phyloP scores from a whole-genome alignment of 2,797 vertebrate species.

The Diplodus sargus region DNA sequence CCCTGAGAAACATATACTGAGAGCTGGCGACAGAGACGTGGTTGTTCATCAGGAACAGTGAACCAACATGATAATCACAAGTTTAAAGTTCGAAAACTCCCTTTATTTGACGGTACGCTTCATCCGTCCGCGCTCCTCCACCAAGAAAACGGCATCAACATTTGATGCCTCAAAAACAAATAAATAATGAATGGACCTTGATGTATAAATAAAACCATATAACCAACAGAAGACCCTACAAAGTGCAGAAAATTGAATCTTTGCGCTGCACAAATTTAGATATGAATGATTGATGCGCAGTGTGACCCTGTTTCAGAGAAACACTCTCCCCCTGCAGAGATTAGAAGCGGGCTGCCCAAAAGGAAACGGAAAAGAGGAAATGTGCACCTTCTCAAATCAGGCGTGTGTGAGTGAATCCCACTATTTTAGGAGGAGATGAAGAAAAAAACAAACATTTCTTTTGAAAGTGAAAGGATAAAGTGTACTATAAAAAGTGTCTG shows the following conservation, averaged over 20 bases:
- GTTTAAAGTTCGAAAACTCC: not conserved
- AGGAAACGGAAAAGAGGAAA: conserved; percentile 20
- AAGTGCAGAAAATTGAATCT: conserved; percentile 82
- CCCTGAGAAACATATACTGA: not conserved
- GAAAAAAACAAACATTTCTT: conserved; percentile 15
- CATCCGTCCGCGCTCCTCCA: conserved; percentile 1
- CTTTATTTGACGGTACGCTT: conserved; percentile 12
- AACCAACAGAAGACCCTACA: conserved; percentile 68
- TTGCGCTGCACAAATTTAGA: conserved; percentile 76
- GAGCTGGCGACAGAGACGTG: not conserved
- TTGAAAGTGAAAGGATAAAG: conserved; percentile 11
- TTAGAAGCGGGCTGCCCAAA: conserved; percentile 38
- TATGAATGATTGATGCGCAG: conserved; percentile 79
- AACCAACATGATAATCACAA: not conserved
- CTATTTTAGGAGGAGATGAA: conserved; percentile 10
- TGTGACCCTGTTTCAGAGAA: conserved; percentile 69
- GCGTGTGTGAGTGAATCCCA: conserved; percentile 24
- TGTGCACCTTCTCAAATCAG: conserved; percentile 40
- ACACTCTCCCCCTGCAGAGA: conserved; percentile 62
- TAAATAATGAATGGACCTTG: conserved; percentile 74
- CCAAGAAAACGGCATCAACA: conserved; percentile 54
- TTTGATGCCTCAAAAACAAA: conserved; percentile 60
- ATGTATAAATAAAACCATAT: conserved; percentile 81
- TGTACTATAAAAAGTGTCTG: conserved; percentile 10
- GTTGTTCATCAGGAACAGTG: not conserved